Percentiles rank a stretch among this genome's conserved stretches.
phyloP scores from a whole-genome alignment of 2,888 invertebrate genomes.

The Polyommatus icarus region DNA sequence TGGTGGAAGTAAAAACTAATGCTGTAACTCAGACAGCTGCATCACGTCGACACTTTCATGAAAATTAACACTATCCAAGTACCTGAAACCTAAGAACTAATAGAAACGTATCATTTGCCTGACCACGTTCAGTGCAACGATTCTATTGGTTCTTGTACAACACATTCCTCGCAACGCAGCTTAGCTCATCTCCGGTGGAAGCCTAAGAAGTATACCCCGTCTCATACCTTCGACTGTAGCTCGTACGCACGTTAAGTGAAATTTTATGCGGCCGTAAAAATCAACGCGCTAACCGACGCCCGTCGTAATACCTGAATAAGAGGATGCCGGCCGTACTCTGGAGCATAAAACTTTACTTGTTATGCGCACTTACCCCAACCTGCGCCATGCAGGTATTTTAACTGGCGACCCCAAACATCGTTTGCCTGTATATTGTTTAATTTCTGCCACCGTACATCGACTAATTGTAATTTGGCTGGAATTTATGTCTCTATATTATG shows the following conservation, averaged over 20 bases:
- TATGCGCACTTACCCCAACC: conserved; percentile 11
- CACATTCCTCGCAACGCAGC: too few species aligned
- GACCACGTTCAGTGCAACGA: too few species aligned
- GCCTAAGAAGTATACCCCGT: neutral
- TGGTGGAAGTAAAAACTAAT: too few species aligned
- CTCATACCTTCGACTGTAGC: neutral
- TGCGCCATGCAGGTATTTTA: neutral
- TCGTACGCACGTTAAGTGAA: conserved; percentile 57
- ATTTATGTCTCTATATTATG: neutral
- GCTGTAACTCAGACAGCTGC: too few species aligned
- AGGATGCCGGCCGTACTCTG: conserved; percentile 16
- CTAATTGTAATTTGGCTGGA: neutral
- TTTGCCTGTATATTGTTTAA: conserved; percentile 4
- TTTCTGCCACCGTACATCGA: neutral
- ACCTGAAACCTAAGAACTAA: too few species aligned
- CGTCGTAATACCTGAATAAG: conserved; percentile 32
- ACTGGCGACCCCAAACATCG: neutral
- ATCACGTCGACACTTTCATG: too few species aligned
- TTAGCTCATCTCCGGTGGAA: too few species aligned
- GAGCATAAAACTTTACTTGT: conserved; percentile 27
- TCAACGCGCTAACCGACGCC: conserved; percentile 49
- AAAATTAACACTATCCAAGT: too few species aligned
- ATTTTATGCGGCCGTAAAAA: conserved; percentile 68
- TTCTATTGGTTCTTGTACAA: too few species aligned
- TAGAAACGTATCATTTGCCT: too few species aligned